phyloP scores from a whole-genome alignment of 2,888 invertebrate species.

The Ischnura elegans region DNA sequence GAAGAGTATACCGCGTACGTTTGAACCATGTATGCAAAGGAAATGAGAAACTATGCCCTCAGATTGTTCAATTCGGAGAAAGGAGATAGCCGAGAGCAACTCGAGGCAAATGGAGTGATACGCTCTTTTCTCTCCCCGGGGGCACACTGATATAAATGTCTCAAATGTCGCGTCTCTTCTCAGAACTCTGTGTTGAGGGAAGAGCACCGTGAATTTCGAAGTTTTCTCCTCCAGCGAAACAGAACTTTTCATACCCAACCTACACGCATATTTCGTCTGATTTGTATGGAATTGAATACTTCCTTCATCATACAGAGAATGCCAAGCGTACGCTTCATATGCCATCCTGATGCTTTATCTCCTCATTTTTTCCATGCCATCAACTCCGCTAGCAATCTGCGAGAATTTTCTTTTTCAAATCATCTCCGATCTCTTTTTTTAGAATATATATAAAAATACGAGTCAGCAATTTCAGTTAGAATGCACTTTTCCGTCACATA shows the following conservation, averaged over 20 bases:
- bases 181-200: background rate
- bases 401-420: too few species aligned
- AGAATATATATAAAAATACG: too few species aligned
- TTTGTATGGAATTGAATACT: background rate
- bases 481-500: too few species aligned
- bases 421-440: too few species aligned
- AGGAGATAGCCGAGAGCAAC: background rate
- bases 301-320: background rate
- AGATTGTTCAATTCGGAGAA: background rate
- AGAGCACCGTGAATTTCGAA: background rate
- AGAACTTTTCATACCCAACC: background rate
- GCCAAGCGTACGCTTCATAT: background rate
- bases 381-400: too few species aligned
- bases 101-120: background rate
- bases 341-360: background rate
- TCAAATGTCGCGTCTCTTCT: background rate
- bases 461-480: too few species aligned
- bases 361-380: background rate
- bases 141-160: background rate
- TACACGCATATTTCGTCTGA: background rate
- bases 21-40: too few species aligned
- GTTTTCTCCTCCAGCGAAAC: background rate
- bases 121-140: background rate
- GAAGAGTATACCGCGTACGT: too few species aligned
- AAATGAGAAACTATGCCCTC: background rate